These are phyloP conservation scores for Ardeotis arabs DNA, from an alignment of 2,113 vertebrate genomes.

Conservation along the genomic window DNA sequence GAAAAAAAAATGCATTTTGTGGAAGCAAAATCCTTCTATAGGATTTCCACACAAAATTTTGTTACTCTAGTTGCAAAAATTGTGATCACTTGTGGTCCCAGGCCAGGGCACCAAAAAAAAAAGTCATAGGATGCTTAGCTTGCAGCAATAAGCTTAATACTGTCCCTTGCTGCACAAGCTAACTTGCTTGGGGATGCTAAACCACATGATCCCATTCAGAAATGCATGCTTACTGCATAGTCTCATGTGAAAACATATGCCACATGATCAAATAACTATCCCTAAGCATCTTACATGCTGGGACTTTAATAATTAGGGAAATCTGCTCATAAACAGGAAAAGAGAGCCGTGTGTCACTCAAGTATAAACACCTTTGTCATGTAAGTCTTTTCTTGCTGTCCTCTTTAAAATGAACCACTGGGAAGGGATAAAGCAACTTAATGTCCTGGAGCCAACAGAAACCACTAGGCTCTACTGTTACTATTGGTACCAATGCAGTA, in stretches of 20 bases:
- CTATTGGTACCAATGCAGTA: not conserved
- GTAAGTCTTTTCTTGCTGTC: not conserved
- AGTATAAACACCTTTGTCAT: not conserved
- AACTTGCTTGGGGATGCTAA: not conserved
- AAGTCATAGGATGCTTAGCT: not conserved
- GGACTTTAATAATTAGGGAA: slow-evolving; percentile 17
- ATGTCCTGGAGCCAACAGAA: not conserved
- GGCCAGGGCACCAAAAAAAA: not conserved
- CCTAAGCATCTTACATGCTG: not conserved
- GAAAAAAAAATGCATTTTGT: not conserved
- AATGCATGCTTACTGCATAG: not conserved
- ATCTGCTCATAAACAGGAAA: not conserved
- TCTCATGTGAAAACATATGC: not conserved
- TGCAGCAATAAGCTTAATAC: not conserved
- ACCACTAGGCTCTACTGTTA: not conserved
- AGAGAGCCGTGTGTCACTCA: not conserved
- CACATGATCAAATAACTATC: not conserved
- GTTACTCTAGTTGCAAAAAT: not conserved
- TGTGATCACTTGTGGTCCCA: not conserved
- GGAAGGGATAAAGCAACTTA: not conserved
- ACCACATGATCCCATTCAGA: not conserved
- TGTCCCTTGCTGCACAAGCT: not conserved
- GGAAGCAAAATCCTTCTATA: not conserved
- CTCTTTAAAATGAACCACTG: not conserved
- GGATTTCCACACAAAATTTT: not conserved